phyloP scores from a whole-genome alignment of 2,888 invertebrate genomes.

The Theretra japonica region DNA sequence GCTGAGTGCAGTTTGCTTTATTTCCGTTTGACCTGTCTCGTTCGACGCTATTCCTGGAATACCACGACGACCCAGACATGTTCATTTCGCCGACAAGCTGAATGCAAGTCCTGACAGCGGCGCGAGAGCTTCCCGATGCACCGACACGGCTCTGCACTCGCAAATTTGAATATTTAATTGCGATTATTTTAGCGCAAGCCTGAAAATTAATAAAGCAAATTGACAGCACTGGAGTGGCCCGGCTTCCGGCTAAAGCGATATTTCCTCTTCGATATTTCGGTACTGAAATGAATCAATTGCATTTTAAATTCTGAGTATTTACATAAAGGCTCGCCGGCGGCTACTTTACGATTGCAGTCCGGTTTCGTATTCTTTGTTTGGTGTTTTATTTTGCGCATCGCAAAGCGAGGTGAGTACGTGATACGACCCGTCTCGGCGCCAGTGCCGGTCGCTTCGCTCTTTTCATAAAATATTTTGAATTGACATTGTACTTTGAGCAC shows the following conservation, averaged over 20 bases:
- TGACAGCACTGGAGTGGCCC: conserved; percentile 60
- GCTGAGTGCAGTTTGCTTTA: conserved; percentile 79
- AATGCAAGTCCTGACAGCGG: conserved; percentile 76
- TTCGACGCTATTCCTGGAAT: conserved; percentile 77
- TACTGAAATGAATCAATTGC: conserved; percentile 61
- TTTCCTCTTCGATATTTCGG: conserved; percentile 58
- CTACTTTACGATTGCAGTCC: conserved; percentile 69
- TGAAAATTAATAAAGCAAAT: conserved; percentile 73
- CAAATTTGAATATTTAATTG: conserved; percentile 78
- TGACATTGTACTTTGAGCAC: conserved; percentile 65
- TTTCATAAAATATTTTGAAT: conserved; percentile 74
- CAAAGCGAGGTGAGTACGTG: conserved; percentile 65
- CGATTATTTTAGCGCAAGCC: conserved; percentile 69
- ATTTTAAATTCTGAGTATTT: conserved; percentile 66
- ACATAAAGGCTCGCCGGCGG: conserved; percentile 60
- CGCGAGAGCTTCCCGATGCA: conserved; percentile 59
- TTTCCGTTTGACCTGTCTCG: conserved; percentile 82
- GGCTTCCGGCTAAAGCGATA: conserved; percentile 58
- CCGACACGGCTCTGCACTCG: conserved; percentile 78
- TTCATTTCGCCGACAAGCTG: conserved; percentile 76
- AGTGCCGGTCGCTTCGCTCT: conserved; percentile 43
- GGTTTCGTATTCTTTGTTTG: conserved; percentile 70
- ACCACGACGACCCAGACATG: conserved; percentile 71
- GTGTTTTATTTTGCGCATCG: conserved; percentile 75
- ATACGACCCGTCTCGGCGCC: conserved; percentile 58